These are phyloP conservation scores for Muraenolepis orangiensis DNA, from an alignment of 2,797 vertebrate genomes.

Conservation along the genomic window DNA sequence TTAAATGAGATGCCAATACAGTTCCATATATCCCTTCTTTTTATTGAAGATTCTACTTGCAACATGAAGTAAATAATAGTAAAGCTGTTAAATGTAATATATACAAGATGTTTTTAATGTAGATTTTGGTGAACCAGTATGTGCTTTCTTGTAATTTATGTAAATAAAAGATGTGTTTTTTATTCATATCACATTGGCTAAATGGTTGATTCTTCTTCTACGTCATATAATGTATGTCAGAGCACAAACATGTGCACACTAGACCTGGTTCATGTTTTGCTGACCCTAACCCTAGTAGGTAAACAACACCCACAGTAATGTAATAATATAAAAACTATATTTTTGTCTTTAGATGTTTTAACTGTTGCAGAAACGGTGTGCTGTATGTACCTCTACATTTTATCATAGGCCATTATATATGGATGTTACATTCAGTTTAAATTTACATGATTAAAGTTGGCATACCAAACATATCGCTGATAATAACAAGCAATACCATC, in stretches of 20 bases:
- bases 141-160: constrained; percentile 87
- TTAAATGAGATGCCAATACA: constrained; percentile 65
- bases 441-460: too few relatives aligned
- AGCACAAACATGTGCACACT: constrained; percentile 8
- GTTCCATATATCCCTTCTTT: constrained; percentile 67
- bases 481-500: neutral
- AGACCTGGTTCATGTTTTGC: neutral
- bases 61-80: constrained; percentile 73
- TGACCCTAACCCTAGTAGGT: too few relatives aligned
- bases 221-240: constrained; percentile 79
- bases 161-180: constrained; percentile 84
- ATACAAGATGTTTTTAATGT: constrained; percentile 77
- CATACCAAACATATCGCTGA: neutral
- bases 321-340: neutral
- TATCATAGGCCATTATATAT: too few relatives aligned
- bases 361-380: too few relatives aligned
- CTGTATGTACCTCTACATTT: too few relatives aligned
- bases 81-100: constrained; percentile 76
- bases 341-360: too few relatives aligned
- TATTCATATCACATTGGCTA: constrained; percentile 61
- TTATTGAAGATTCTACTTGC: constrained; percentile 69
- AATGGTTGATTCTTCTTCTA: constrained; percentile 48
- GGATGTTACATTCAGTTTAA: too few relatives aligned
- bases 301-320: neutral
- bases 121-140: constrained; percentile 80